Evolutionary conservation across 2,888 invertebrate species (phyloP), one percentile per base, ranked within the genome.

Genomic region (Nipponacmea schrenckii): DNA sequence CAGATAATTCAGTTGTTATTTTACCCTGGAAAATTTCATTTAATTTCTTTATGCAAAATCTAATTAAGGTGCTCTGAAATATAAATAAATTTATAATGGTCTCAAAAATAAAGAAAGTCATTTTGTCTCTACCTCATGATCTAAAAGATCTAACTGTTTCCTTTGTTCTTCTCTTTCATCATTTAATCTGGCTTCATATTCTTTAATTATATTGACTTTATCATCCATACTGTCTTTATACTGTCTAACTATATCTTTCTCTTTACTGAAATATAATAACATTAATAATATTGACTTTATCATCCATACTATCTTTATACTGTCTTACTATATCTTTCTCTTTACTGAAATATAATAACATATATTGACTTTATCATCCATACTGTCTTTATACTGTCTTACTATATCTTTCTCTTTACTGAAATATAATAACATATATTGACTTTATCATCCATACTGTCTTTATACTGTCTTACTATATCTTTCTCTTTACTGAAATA

Each of bases 1-100:
- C 83, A 15, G 87, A 83, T 77, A 89, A 71, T 75, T 89, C 88
- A 39, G 87, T 84, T 3, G 88, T 85, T 20, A 88, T 87, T 44
- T 84, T 80, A 24, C 87, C 87, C 84, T 84, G 73, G 4, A 72
- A 65, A 45, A 70, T 15, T 39, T 45, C 20, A 46, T 44, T 39
- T 15, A 63, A 65, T 20, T 17, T 31, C 4, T 3, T 31, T 5
- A 31, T 8, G 10, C 10, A 39, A 17, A 63, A 26, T 4, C 14
- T 24, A 68, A 10, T 31, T n/a, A 24, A 8, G 14, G 5, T 26
- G n/a, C 44, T n/a, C n/a, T n/a, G n/a, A n/a, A n/a, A n/a, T n/a
- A n/a, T n/a, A n/a, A n/a, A n/a, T n/a, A n/a, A n/a, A n/a, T n/a
- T n/a, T n/a, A n/a, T n/a, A n/a, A n/a, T n/a, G n/a, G n/a, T n/a